Evolutionary conservation across 2,888 invertebrate genomes (phyloP).

Genomic region (Zhuqinia jingwanae): DNA sequence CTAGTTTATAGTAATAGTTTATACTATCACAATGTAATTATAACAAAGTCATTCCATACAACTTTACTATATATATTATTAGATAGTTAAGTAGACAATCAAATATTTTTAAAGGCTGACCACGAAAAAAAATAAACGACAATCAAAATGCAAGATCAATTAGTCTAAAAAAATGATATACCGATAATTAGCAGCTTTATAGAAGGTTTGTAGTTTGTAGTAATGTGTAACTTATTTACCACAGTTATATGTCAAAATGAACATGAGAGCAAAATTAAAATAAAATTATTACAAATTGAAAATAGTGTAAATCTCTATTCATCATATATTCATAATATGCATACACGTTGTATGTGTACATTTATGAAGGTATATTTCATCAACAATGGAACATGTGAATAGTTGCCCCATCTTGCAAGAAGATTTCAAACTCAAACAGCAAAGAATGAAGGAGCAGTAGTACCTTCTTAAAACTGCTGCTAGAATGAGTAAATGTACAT

Average conservation of each 20-base stretch:
- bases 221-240: slow-evolving; percentile 56
- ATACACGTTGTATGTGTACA: too few relatives aligned
- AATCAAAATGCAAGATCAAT: slow-evolving; percentile 66
- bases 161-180: slow-evolving; percentile 50
- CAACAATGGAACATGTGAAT: not conserved
- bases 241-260: slow-evolving; percentile 28
- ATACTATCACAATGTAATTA: not conserved
- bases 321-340: too few relatives aligned
- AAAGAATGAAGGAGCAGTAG: not conserved
- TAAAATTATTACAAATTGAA: not conserved
- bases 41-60: slow-evolving; percentile 61
- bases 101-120: slow-evolving; percentile 68
- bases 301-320: not conserved
- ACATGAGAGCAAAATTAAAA: slow-evolving; percentile 12
- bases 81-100: slow-evolving; percentile 15
- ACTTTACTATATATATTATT: not conserved
- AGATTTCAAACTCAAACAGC: not conserved
- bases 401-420: slow-evolving; percentile 5
- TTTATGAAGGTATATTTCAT: too few relatives aligned
- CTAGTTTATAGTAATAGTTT: not conserved
- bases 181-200: slow-evolving; percentile 63
- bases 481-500: not conserved
- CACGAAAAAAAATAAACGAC: slow-evolving; percentile 51
- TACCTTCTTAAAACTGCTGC: not conserved
- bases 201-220: slow-evolving; percentile 13